phyloP scores from a whole-genome alignment of 2,113 vertebrate species.

The Tragelaphus buxtoni region DNA sequence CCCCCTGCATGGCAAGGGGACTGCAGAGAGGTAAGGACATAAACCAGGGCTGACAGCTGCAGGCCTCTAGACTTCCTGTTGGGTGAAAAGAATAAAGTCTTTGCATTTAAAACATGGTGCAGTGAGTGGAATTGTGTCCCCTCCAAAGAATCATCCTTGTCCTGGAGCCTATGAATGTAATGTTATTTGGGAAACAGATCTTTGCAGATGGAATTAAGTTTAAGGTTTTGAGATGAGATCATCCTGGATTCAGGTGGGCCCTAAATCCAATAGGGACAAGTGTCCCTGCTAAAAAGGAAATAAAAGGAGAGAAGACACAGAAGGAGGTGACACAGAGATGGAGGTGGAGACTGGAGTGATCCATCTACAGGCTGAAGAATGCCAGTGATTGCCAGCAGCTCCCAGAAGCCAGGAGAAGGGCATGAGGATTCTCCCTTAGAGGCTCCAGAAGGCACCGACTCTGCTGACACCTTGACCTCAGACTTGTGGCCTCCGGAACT shows the following conservation, averaged over 20 bases:
- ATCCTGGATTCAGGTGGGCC: background rate
- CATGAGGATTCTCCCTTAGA: background rate
- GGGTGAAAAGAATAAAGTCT: background rate
- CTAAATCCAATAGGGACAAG: background rate
- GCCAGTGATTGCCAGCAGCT: background rate
- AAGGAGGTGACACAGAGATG: rapidly evolving
- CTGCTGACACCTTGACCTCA: background rate
- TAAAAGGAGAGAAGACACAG: background rate
- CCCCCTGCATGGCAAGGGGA: too few species aligned
- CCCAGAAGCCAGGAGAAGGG: background rate
- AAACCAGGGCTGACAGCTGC: background rate
- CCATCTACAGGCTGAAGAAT: background rate
- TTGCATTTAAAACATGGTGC: background rate
- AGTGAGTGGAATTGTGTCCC: background rate
- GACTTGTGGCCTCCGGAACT: background rate
- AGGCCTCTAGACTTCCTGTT: background rate
- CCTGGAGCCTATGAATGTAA: background rate
- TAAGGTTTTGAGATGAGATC: background rate
- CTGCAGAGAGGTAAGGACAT: background rate
- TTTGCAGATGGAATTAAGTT: background rate
- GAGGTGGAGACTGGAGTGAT: background rate
- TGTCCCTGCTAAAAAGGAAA: background rate
- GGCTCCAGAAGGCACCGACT: background rate
- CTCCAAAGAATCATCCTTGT: background rate
- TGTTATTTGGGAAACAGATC: background rate